Evolutionary conservation across 2,113 vertebrate species (phyloP).

Genomic region (Peromyscus californicus): DNA sequence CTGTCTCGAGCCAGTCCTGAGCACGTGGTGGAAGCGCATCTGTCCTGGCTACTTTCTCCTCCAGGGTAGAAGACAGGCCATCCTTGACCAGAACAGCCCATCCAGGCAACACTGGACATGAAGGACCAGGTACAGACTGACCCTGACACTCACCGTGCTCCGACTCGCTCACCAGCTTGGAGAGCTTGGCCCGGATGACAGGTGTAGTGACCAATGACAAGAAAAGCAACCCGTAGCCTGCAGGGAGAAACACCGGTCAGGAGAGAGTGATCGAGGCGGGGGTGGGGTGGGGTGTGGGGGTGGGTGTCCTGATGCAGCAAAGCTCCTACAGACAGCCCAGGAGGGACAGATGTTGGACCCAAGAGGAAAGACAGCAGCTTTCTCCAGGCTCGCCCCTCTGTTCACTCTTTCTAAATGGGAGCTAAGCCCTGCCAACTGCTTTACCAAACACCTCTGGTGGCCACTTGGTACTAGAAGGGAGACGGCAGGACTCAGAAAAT

Average conservation of each 20-base stretch:
- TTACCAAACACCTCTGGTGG: neutral
- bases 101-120: neutral
- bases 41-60: neutral
- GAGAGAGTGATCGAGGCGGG: neutral
- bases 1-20: neutral
- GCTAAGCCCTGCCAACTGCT: neutral
- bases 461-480: neutral
- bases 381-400: neutral
- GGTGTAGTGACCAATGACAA: conserved; percentile 93
- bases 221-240: conserved; percentile 94
- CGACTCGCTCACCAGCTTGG: conserved; percentile 91
- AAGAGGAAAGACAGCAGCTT: neutral
- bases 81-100: neutral
- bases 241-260: conserved; percentile 29
- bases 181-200: conserved; percentile 95
- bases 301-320: neutral
- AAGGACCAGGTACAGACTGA: neutral
- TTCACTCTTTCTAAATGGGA: neutral
- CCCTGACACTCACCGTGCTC: conserved; percentile 92
- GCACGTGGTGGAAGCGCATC: neutral
- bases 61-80: neutral
- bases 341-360: neutral
- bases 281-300: too few relatives aligned
- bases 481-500: neutral
- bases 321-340: neutral